Conservation (phyloP, 2,888 invertebrate species). For the Brenthis daphne region DNA sequence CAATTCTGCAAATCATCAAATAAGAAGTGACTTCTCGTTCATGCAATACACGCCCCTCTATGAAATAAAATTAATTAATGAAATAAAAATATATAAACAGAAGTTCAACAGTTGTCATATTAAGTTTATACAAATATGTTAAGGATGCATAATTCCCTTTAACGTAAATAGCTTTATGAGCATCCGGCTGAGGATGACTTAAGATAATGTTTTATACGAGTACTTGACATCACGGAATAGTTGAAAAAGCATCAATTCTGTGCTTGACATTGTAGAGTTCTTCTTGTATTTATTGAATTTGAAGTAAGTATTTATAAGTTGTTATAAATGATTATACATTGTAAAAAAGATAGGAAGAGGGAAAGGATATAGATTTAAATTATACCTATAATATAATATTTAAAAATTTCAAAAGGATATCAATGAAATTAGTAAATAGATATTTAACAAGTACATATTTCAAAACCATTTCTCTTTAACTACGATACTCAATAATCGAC, state of each 20-base stretch:
- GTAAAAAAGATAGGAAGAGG: too few species aligned
- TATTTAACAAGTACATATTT: too few species aligned
- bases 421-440: too few species aligned
- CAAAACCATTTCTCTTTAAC: too few species aligned
- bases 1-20: neutral
- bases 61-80: too few species aligned
- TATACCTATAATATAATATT: too few species aligned
- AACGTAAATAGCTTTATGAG: slow-evolving; percentile 56
- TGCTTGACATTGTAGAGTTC: slow-evolving; percentile 9
- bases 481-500: too few species aligned
- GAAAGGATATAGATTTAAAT: too few species aligned
- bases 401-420: too few species aligned
- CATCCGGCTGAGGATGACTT: slow-evolving; percentile 58
- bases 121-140: slow-evolving; percentile 28
- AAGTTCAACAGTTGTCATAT: slow-evolving; percentile 3
- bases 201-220: slow-evolving; percentile 40
- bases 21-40: too few species aligned
- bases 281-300: neutral
- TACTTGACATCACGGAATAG: neutral
- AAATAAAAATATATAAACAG: neutral
- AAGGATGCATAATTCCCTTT: slow-evolving; percentile 28
- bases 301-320: neutral
- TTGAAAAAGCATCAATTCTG: neutral
- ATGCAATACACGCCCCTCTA: too few species aligned
- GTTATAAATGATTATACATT: too few species aligned